phyloP scores from a whole-genome alignment of 2,113 vertebrate genomes.

The Hemichromis elongatus region DNA sequence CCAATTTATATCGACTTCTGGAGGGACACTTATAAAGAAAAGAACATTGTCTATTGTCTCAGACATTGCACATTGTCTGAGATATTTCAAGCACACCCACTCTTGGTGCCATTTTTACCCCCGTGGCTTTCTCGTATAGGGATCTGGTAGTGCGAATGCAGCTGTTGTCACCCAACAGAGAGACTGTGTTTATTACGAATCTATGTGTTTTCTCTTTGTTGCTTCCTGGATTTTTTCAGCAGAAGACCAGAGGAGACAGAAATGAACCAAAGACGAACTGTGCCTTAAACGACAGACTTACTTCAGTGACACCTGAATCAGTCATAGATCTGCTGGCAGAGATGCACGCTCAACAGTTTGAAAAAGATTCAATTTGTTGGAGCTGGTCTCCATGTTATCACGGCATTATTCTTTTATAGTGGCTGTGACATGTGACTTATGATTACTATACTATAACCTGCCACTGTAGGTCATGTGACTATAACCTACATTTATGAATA shows the following conservation, averaged over 20 bases:
- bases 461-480: not conserved
- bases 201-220: not conserved
- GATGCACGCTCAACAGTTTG: not conserved
- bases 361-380: conserved; percentile 31
- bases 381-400: conserved; percentile 64
- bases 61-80: too few relatives aligned
- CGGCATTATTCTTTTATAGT: not conserved
- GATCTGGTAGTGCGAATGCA: not conserved
- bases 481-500: not conserved
- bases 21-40: not conserved
- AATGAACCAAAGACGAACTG: not conserved
- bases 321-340: conserved; percentile 26
- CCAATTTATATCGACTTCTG: not conserved
- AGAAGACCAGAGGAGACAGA: not conserved
- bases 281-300: not conserved
- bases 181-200: not conserved
- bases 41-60: too few relatives aligned
- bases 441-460: not conserved
- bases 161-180: not conserved
- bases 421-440: conserved; percentile 1
- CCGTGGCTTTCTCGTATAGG: not conserved
- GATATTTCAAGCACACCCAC: not conserved
- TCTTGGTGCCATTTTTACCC: not conserved
- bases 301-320: not conserved
- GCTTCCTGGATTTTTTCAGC: not conserved